Conservation (phyloP, 2,797 vertebrate species). For the Sebastes itinus region DNA sequence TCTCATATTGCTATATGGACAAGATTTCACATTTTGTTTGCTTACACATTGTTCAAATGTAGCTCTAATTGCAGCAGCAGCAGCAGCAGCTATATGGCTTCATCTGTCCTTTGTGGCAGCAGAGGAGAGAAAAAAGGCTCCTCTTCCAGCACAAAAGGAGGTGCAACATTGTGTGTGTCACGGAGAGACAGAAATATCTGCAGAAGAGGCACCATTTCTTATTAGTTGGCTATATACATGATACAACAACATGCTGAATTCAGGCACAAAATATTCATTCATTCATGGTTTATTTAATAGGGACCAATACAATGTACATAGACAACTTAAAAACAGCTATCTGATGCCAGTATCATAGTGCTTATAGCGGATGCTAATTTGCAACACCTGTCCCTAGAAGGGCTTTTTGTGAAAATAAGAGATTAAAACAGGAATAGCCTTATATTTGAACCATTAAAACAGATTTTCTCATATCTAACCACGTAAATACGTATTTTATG, state of each 20-base stretch:
- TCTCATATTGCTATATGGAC: neutral
- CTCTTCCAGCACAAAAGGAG: slow-evolving; percentile 49
- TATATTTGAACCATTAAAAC: neutral
- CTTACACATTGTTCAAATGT: neutral
- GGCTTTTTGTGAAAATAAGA: too few species aligned
- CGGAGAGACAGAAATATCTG: slow-evolving; percentile 26
- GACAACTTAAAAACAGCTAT: too few species aligned
- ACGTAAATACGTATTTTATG: neutral
- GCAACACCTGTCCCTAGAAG: too few species aligned
- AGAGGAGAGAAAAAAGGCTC: neutral
- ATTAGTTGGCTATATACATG: neutral
- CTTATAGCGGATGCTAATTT: too few species aligned
- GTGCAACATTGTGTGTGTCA: slow-evolving; percentile 36
- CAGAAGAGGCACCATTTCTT: slow-evolving; percentile 5
- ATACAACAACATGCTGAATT: neutral
- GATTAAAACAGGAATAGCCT: neutral
- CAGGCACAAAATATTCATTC: neutral
- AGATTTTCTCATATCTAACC: neutral
- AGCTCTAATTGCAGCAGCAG: slow-evolving; percentile 28
- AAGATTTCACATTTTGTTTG: slow-evolving; percentile 16
- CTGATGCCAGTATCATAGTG: too few species aligned
- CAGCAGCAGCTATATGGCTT: slow-evolving; percentile 16
- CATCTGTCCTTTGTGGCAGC: slow-evolving; percentile 42
- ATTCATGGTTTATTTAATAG: too few species aligned
- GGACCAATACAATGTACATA: too few species aligned